Evolutionary conservation across 1,140 invertebrate species (phyloP), one percentile per base, ranked within the genome.

Genomic region (Brachionus rotundiformis): DNA sequence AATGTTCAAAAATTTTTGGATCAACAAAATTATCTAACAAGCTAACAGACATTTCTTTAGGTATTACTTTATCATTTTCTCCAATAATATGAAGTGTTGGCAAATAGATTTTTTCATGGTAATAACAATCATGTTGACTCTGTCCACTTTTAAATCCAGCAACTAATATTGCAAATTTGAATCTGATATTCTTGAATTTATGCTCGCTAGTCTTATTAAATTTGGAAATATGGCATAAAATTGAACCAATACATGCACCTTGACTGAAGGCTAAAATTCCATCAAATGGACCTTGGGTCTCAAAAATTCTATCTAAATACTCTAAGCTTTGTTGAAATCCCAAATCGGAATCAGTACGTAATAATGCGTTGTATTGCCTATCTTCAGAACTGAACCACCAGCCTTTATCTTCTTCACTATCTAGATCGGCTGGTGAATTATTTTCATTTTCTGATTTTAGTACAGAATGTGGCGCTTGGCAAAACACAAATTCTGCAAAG

Each of bases 381-480:
- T 73, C 25, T n/a, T 73, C 33, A 47, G 79, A 54, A 23, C 36
- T 41, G n/a, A 82, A 82, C 81, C 81, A 82, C 81, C 81, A 82
- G 10, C 68, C 81, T 59, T 33, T 47, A 25, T 82, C 63, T 23
- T 68, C 65, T 33, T 2, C 31, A 39, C 16, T 68, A 31, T 2
- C 36, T 73, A n/a, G n/a, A n/a, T n/a, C n/a, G n/a, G n/a, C n/a
- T 73, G 68, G 4, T 44, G n/a, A 27, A 10, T 16, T 29, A 23
- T 41, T 31, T n/a, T 19, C 16, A 27, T 29, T 33, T 0, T 75
- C 44, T 75, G 13, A 29, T 27, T 44, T 65, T 27, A 23, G 16
- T 76, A 82, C 44, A 23, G 31, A 2, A 65, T 61, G 68, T 36
- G 68, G 49, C 39, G 81, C 25, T 33, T 76, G 68, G 23, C 65